Conservation (phyloP, 2,113 vertebrate species). For the Mobula birostris region DNA sequence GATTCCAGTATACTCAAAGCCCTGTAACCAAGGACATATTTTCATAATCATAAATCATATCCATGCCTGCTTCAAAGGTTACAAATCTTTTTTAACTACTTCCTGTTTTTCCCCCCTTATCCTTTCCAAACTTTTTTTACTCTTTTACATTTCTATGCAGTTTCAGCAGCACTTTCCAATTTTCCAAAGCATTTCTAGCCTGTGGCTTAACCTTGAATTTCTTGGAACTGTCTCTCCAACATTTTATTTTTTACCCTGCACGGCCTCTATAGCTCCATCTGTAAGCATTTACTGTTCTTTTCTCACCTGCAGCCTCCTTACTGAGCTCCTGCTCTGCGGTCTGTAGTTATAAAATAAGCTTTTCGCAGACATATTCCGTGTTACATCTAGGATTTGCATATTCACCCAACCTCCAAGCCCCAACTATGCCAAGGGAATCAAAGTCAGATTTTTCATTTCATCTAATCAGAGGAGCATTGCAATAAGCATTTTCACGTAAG, state of each 20-base stretch:
- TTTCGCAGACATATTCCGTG: too few species aligned
- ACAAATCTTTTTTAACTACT: background rate
- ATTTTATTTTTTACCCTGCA: conserved; percentile 17
- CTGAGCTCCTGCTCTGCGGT: background rate
- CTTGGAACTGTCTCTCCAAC: conserved; percentile 5
- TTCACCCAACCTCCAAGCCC: too few species aligned
- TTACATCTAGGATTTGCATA: too few species aligned
- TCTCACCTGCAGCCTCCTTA: conserved; percentile 23
- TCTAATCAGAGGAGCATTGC: background rate
- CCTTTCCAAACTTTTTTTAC: background rate
- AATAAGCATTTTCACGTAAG: background rate
- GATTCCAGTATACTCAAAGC: background rate
- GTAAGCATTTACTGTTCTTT: background rate
- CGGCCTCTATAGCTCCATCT: conserved; percentile 14
- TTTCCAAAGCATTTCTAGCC: conserved; percentile 27
- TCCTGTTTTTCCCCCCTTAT: conserved; percentile 19
- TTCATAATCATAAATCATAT: conserved; percentile 24
- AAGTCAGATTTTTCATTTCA: background rate
- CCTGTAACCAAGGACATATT: conserved; percentile 13
- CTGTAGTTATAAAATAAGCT: background rate
- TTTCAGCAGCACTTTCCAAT: conserved; percentile 27
- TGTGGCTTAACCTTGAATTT: conserved; percentile 29
- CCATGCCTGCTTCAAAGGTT: conserved; percentile 25
- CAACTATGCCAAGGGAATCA: background rate
- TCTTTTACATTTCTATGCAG: background rate